These are phyloP conservation scores for Sebastes goodei DNA, from an alignment of 2,797 vertebrate genomes.

Conservation along the genomic window DNA sequence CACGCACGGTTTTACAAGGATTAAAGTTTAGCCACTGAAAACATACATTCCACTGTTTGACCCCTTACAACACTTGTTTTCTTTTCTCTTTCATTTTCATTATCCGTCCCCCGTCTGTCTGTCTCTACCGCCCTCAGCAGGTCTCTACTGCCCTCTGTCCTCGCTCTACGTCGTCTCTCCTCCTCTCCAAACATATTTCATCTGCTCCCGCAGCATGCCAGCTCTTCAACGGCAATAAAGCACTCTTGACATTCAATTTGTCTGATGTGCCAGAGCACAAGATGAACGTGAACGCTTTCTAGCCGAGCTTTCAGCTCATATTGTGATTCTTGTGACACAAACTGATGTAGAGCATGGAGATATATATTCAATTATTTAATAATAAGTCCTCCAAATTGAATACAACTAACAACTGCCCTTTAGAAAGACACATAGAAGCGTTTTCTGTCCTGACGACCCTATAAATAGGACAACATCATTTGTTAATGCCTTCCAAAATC, in stretches of 20 bases:
- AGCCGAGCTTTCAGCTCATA: not conserved
- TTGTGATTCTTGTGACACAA: not conserved
- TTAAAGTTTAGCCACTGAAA: conserved; percentile 39
- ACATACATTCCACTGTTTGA: conserved; percentile 36
- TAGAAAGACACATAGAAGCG: not conserved
- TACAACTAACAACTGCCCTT: not conserved
- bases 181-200: conserved; percentile 29
- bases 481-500: not conserved
- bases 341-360: not conserved
- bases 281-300: not conserved
- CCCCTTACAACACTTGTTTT: conserved; percentile 11
- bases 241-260: conserved; percentile 18
- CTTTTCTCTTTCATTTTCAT: not conserved
- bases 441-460: not conserved
- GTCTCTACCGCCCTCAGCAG: not conserved
- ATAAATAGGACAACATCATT: not conserved
- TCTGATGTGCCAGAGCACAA: conserved; percentile 27
- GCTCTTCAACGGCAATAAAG: conserved; percentile 9
- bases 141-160: conserved; percentile 51
- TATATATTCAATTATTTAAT: not conserved
- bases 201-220: conserved; percentile 22
- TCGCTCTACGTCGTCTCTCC: not conserved
- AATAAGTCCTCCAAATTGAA: not conserved
- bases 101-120: not conserved
- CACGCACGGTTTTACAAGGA: conserved; percentile 11